Evolutionary conservation across 2,113 vertebrate species (phyloP), one percentile per base, ranked within the genome.

Genomic region (Oryzias woworae): DNA sequence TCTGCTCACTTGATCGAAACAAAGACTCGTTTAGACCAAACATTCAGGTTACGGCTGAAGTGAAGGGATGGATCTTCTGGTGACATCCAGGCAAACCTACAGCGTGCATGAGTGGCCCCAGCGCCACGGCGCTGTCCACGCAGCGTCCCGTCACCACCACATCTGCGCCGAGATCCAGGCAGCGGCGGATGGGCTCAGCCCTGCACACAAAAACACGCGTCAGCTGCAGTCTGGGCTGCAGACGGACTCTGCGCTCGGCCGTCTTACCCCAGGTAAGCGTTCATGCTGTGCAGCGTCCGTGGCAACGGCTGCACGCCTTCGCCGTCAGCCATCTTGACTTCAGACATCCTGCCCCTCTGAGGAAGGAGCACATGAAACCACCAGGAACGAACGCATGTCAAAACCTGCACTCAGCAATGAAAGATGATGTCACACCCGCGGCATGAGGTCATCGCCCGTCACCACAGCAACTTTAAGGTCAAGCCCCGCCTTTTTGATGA

Each of bases 381-480:
- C 8, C 52, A 31, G 15, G 5, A 47, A 36, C 2, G 7, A 36
- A 10, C 31, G 2, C 36, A 28, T 7, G 5, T 28, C 7, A 6
- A 5, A 28, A 28, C 26, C 7, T 28, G 8, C 36, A 36, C 3
- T 47, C 16, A 8, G 4, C 48, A 5, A 12, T 14, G 22, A 18
- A 10, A 0, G 5, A 50, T 3, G 50, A 61, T 10, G 14, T 59
- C 0, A 66, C 87, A 95, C 94, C 57, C 94, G 86, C 12, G 82
- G 82, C 91, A 95, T 94, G 56, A 96, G 84, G 87, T 96, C 93
- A 71, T 96, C 95, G 7, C 95, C 94, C 4, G 92, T 89, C 71
- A 97, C 91, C 85, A 95, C 93, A 3, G 93, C 94, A 46, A 95
- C 92, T 87, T 94, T 96, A 42, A 96, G 72, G 48, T 93, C 84